Percentiles rank a stretch among this genome's conserved stretches.
Conservation (phyloP, 1,140 invertebrate genomes). For the Plectrocnemia conspersa region DNA sequence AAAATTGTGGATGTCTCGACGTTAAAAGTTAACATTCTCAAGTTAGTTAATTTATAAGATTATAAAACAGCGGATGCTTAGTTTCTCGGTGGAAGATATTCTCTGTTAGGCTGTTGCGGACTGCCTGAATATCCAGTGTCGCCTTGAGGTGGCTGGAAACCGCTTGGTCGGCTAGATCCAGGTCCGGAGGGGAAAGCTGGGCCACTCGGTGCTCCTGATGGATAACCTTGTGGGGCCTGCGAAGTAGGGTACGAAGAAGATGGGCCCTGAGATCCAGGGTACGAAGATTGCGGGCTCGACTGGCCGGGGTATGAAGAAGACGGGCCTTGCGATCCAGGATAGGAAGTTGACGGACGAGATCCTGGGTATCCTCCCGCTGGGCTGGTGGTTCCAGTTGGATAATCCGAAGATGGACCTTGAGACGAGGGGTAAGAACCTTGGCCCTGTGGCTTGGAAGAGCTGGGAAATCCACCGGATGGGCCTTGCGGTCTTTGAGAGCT, state of each 20-base stretch:
- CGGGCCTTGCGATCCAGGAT: conserved; percentile 33
- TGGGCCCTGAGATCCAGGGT: conserved; percentile 39
- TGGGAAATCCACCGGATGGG: conserved; percentile 36
- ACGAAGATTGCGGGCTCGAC: conserved; percentile 32
- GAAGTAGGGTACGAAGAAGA: conserved; percentile 32
- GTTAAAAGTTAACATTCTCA: conserved; percentile 33
- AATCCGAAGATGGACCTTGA: conserved; percentile 20
- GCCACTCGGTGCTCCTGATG: conserved; percentile 46
- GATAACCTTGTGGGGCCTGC: conserved; percentile 42
- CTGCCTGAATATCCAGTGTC: conserved; percentile 35
- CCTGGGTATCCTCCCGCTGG: conserved; percentile 33
- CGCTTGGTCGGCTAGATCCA: conserved; percentile 28
- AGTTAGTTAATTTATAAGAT: too few species aligned
- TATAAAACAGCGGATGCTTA: conserved; percentile 33
- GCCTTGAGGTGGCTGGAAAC: conserved; percentile 33
- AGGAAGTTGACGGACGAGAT: conserved; percentile 32
- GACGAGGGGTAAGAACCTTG: conserved; percentile 24
- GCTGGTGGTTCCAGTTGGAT: conserved; percentile 33
- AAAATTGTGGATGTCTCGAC: not conserved
- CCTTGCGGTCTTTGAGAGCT: conserved; percentile 39
- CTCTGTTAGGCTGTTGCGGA: conserved; percentile 50
- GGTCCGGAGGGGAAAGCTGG: conserved; percentile 41
- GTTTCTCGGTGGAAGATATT: conserved; percentile 55
- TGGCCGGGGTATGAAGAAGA: conserved; percentile 31
- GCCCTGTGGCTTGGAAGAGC: conserved; percentile 29